Percentiles rank a stretch among this genome's conserved stretches.
Evolutionary conservation across 2,113 vertebrate species (phyloP).

Genomic region (Pantherophis guttatus): DNA sequence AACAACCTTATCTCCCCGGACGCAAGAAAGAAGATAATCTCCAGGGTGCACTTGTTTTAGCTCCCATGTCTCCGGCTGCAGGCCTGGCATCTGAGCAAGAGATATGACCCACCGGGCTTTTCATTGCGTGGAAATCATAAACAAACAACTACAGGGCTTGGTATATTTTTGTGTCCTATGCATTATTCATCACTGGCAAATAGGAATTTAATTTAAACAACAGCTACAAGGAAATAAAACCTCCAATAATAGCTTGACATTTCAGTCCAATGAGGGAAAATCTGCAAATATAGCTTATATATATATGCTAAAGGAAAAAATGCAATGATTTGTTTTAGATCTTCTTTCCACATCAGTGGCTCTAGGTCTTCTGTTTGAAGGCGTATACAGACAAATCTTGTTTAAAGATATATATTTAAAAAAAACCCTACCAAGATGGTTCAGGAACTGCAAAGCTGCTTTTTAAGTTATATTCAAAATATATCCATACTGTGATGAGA

Average conservation of each 20-base stretch:
- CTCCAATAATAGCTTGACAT: neutral
- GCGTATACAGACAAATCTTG: neutral
- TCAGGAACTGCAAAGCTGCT: neutral
- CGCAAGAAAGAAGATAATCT: slow-evolving; percentile 59
- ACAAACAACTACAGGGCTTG: slow-evolving; percentile 28
- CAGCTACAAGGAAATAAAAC: neutral
- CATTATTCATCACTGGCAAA: neutral
- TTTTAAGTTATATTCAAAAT: neutral
- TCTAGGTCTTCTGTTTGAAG: neutral
- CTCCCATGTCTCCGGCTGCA: slow-evolving; percentile 34
- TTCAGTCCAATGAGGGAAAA: neutral
- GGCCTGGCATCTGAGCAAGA: slow-evolving; percentile 49
- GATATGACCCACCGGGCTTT: slow-evolving; percentile 19
- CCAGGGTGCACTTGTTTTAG: slow-evolving; percentile 34
- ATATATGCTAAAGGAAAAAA: neutral
- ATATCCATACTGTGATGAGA: neutral
- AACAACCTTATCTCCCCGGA: slow-evolving; percentile 63
- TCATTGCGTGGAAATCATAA: slow-evolving; percentile 15
- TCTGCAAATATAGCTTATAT: neutral
- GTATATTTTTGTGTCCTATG: slow-evolving; percentile 27
- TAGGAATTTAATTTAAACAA: slow-evolving; percentile 19
- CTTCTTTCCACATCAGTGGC: neutral
- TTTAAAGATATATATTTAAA: neutral
- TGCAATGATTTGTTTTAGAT: neutral
- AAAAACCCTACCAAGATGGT: neutral